These are phyloP conservation scores for Holcopasites calliopsidis DNA, from an alignment of 1,140 invertebrate species.

Conservation along the genomic window DNA sequence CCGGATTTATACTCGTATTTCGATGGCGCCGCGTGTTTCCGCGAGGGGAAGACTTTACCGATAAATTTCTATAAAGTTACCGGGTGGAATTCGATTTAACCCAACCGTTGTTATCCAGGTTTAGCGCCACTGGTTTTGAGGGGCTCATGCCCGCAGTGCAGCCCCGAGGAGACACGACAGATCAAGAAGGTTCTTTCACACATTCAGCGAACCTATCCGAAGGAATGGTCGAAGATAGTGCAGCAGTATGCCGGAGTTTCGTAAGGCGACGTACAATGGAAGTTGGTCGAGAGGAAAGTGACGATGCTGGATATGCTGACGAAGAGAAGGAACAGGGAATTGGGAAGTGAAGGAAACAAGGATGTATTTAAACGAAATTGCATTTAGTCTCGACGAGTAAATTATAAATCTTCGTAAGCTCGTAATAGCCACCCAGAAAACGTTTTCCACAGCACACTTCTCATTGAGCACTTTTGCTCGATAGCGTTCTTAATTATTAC, in stretches of 20 bases:
- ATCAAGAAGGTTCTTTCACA: constrained; percentile 85
- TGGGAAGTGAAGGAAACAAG: too few species aligned
- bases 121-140: constrained; percentile 85
- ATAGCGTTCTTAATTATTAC: neutral
- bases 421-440: neutral
- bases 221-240: constrained; percentile 86
- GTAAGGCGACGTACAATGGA: constrained; percentile 36
- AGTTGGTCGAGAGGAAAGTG: neutral
- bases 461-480: neutral
- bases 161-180: constrained; percentile 83
- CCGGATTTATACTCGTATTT: constrained; percentile 45
- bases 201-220: constrained; percentile 85
- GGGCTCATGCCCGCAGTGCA: constrained; percentile 85
- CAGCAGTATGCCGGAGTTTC: constrained; percentile 81
- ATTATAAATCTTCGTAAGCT: neutral
- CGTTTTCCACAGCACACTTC: neutral
- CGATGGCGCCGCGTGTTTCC: constrained; percentile 18
- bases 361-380: neutral
- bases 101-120: constrained; percentile 79
- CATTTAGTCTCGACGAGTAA: neutral
- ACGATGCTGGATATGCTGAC: constrained; percentile 12
- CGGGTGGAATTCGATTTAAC: constrained; percentile 41
- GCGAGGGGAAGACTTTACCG: constrained; percentile 23
- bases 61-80: constrained; percentile 52
- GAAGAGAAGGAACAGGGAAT: neutral